Evolutionary conservation across 2,888 invertebrate genomes (phyloP).

Genomic region (Mechanitis messenoides): DNA sequence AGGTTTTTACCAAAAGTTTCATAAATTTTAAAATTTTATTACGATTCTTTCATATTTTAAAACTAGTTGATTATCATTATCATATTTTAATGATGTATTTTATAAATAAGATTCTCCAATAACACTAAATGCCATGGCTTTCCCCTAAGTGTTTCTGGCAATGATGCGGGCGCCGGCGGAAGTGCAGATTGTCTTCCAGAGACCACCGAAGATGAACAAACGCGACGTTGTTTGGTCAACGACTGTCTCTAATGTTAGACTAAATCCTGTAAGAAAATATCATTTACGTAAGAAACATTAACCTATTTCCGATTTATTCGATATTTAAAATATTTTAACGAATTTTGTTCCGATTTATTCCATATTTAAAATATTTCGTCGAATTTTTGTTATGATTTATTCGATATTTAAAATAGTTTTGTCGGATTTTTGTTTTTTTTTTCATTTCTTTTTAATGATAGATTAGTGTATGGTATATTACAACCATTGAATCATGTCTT

Average conservation of each 20-base stretch:
- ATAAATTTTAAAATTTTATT: too few relatives aligned
- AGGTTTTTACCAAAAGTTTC: too few relatives aligned
- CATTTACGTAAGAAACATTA: too few relatives aligned
- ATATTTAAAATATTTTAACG: too few relatives aligned
- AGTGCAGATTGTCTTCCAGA: conserved; percentile 53
- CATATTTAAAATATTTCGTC: too few relatives aligned
- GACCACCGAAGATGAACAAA: conserved; percentile 54
- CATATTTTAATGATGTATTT: neutral
- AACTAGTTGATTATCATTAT: neutral
- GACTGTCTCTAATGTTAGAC: neutral
- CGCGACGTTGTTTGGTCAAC: conserved; percentile 43
- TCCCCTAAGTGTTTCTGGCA: conserved; percentile 58
- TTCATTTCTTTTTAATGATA: neutral
- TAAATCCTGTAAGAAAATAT: too few relatives aligned
- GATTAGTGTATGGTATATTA: too few relatives aligned
- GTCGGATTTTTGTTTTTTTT: too few relatives aligned
- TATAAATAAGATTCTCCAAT: neutral
- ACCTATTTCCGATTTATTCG: too few relatives aligned
- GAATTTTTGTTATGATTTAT: too few relatives aligned
- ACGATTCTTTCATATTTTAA: neutral
- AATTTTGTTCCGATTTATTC: too few relatives aligned
- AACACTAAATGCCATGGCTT: conserved; percentile 28
- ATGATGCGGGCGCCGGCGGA: conserved; percentile 70
- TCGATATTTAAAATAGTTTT: too few relatives aligned
- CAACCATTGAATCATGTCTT: neutral